Percentiles rank a stretch among this genome's conserved stretches.
Conservation (phyloP, 2,888 invertebrate genomes). For the Pseudococcus jackbeardsleyi region DNA sequence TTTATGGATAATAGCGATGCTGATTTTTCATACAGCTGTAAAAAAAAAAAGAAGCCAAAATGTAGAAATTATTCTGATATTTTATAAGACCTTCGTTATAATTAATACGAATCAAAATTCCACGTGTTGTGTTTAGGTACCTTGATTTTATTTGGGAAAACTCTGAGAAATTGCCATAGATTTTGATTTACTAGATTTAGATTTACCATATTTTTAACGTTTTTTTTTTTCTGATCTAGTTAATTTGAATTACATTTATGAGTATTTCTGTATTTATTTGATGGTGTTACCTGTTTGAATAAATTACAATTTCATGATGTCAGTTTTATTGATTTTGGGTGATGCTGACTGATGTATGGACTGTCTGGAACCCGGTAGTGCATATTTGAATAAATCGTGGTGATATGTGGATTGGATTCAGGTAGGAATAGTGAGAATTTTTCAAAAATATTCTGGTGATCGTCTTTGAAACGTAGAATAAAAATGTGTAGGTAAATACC, state of each 20-base stretch:
- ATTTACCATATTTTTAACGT: background rate
- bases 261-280: background rate
- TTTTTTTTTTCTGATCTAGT: background rate
- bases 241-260: background rate
- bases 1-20: background rate
- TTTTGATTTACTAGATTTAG: background rate
- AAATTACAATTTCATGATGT: background rate
- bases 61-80: background rate
- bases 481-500: too few species aligned
- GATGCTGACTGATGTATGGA: too few species aligned
- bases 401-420: too few species aligned
- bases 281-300: conserved; percentile 16
- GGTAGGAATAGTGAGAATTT: too few species aligned
- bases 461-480: too few species aligned
- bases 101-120: conserved; percentile 25
- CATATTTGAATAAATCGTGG: too few species aligned
- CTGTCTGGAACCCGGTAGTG: too few species aligned
- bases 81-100: conserved; percentile 10
- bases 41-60: background rate
- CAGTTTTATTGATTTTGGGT: background rate
- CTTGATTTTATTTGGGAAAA: background rate
- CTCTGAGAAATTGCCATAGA: background rate
- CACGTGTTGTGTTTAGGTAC: conserved; percentile 7
- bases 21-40: background rate
- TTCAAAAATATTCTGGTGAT: too few species aligned